Base-by-base conservation (phyloP, 1,140 invertebrate species). In the Macrocentrus cingulum region DNA sequence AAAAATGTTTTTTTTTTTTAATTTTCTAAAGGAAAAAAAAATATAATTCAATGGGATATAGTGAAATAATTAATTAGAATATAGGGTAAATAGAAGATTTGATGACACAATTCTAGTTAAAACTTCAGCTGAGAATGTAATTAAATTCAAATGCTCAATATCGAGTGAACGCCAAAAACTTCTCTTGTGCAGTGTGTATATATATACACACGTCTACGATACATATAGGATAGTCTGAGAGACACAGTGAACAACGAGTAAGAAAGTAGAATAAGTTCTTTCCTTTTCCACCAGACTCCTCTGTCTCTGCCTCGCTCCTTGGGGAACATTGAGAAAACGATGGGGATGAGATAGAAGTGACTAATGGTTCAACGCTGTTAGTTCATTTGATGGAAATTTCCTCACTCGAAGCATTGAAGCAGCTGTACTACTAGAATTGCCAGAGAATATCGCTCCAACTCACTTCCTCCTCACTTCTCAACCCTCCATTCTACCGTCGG, bases 321-420 rank as follows among this genome's bases (percentile, higher is more conserved):
- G 23, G 44, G 55, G 34, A 42, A 25, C 20, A 34, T 23, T 29
- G 55, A 48, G 48, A 51, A 20, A 29, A 37, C 18, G 56, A 51
- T 49, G 41, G 55, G n/a, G 53, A 53, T 52, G 20, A 52, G 39
- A 56, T 25, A 56, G 29, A 50, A 49, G 42, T 62, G 63, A 62
- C 45, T 60, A 60, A 65, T 58, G 57, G 50, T 62, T 13, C 29
- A 29, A 46, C 20, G 37, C 57, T 62, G 44, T 60, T 65, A 56
- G 61, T 60, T 62, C 50, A 63, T 62, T 60, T 29, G 53, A 62
- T 60, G 59, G 54, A 56, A 55, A 46, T 61, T 44, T 29, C 42
- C 51, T 52, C 37, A 29, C 25, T 8, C n/a, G 4, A 18, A 18
- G 3, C 37, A n/a, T 49, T 19, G 16, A 19, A 13, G 15, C 16